Evolutionary conservation across 2,888 invertebrate species (phyloP), one percentile per base, ranked within the genome.

Genomic region (Colletes collaris): DNA sequence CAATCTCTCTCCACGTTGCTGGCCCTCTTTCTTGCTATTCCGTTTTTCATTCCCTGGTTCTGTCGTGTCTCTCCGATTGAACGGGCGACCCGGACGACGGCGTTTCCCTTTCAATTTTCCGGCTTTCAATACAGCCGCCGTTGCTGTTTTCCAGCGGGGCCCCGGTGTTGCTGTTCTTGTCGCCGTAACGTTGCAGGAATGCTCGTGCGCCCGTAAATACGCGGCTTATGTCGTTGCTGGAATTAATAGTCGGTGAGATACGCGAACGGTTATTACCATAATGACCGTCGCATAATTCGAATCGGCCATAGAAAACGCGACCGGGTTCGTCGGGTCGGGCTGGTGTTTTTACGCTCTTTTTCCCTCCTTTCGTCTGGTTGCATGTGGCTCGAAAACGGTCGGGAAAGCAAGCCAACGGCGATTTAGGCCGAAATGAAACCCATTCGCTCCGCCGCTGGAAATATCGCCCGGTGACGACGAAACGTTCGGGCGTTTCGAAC

Each of bases 41-140:
- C 10, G 3, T 65, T 62, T 49, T 40, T 49, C 58, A 27, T 27
- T 52, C n/a, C 19, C 46, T 40, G n/a, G 35, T 46, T 16, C 74
- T 70, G 53, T 60, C 75, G 72, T 67, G 59, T 64, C 66, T 67
- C 66, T 63, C 69, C 81, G 70, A 84, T 79, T 81, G 80, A 86
- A 78, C 66, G 56, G 50, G 71, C 69, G 62, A 71, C 16, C 64
- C 63, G 64, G 37, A 44, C 79, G 66, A 77, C 76, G 82, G 72
- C 79, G 85, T 87, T 89, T 84, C 84, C 86, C 87, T 90, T 90
- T 89, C 88, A 89, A 89, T 88, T 90, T 89, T 83, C 87, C 83
- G 76, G 81, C 82, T 83, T 88, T 90, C 89, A 86, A 89, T 88
- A 86, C 80, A 71, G 66, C 79, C 66, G 69, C 66, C 73, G 74